Evolutionary conservation across 2,888 invertebrate genomes (phyloP).

Genomic region (Agrilus cyanescens): DNA sequence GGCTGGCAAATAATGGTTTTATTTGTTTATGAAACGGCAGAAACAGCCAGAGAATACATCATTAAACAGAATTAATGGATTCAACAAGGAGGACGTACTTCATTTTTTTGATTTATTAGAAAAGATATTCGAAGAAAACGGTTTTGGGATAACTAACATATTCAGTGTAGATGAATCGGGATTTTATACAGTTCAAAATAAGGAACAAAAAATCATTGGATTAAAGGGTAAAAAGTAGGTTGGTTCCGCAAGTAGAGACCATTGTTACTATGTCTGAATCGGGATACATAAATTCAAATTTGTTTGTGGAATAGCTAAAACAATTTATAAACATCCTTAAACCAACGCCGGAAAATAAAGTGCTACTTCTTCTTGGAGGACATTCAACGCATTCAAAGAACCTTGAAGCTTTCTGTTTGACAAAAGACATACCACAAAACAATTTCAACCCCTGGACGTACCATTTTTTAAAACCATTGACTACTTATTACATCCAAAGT

Average conservation of each 20-base stretch:
- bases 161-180: no score
- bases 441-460: conserved; percentile 19
- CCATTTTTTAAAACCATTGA: conserved; percentile 18
- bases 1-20: no score
- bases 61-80: no score
- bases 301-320: conserved; percentile 6
- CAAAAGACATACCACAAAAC: conserved; percentile 17
- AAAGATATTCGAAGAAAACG: no score
- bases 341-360: conserved; percentile 11
- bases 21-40: no score
- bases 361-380: conserved; percentile 18
- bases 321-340: conserved; percentile 25
- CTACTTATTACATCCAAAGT: conserved; percentile 12
- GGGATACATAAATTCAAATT: conserved; percentile 5
- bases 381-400: conserved; percentile 19
- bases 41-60: no score
- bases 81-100: no score
- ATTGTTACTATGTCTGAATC: conserved; percentile 2
- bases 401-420: conserved; percentile 14
- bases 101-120: no score
- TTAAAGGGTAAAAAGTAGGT: no score
- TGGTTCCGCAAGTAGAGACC: not conserved
- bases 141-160: no score
- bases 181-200: no score
- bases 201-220: no score